Conservation (phyloP, 2,888 invertebrate genomes). For the Antheraea assamensis region DNA sequence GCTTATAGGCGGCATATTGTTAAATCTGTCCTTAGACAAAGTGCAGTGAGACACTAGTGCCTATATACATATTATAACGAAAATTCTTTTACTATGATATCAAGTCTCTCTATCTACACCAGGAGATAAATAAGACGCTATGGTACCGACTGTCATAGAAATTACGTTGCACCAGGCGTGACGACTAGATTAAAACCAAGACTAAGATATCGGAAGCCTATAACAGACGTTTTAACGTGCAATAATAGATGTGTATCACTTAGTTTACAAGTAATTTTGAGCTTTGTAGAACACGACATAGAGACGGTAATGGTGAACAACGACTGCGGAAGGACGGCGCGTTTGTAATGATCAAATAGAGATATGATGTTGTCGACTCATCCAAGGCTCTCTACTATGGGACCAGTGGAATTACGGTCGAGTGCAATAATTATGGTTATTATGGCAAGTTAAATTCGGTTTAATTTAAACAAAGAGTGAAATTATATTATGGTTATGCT, state of each 20-base stretch:
- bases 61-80: neutral
- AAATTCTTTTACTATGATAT: neutral
- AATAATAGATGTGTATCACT: conserved; percentile 1
- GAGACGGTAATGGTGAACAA: neutral
- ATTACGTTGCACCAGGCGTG: conserved; percentile 10
- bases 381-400: conserved; percentile 3
- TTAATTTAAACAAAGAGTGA: conserved; percentile 3
- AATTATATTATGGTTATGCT: neutral
- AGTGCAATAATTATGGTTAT: conserved; percentile 10
- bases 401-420: conserved; percentile 3
- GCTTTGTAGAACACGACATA: neutral
- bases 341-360: conserved; percentile 16
- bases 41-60: neutral
- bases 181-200: conserved; percentile 13
- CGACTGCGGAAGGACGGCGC: neutral
- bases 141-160: neutral
- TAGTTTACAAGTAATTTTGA: conserved; percentile 1
- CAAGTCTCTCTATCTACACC: neutral
- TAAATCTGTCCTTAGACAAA: neutral
- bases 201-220: conserved; percentile 18
- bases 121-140: neutral
- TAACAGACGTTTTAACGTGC: conserved; percentile 14
- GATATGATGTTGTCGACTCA: conserved; percentile 19
- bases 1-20: neutral
- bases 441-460: conserved; percentile 1